phyloP scores from a whole-genome alignment of 1,140 invertebrate species.

The Onthophagus taurus region DNA sequence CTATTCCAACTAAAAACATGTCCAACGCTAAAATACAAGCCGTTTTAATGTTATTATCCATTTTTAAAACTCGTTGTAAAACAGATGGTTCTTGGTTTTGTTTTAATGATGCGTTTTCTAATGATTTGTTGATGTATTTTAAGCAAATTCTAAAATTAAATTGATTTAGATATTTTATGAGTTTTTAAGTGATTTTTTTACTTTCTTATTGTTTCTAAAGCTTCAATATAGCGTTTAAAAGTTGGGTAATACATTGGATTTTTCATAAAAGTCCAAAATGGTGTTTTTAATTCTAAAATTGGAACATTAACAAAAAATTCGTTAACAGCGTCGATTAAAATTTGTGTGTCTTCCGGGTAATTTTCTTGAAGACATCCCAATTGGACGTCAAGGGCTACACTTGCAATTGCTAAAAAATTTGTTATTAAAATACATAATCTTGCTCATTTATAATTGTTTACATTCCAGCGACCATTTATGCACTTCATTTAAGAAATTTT shows the following conservation, averaged over 20 bases:
- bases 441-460: slow-evolving; percentile 39
- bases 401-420: slow-evolving; percentile 59
- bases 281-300: slow-evolving; percentile 70
- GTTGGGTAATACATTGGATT: slow-evolving; percentile 65
- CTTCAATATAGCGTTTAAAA: slow-evolving; percentile 69
- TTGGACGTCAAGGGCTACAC: slow-evolving; percentile 72
- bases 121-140: slow-evolving; percentile 63
- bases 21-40: slow-evolving; percentile 76
- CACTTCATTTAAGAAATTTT: slow-evolving; percentile 64
- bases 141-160: slow-evolving; percentile 55
- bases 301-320: slow-evolving; percentile 73
- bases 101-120: slow-evolving; percentile 53
- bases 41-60: slow-evolving; percentile 67
- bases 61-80: slow-evolving; percentile 62
- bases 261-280: slow-evolving; percentile 72
- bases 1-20: slow-evolving; percentile 81
- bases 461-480: slow-evolving; percentile 72
- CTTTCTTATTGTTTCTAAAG: slow-evolving; percentile 80
- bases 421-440: slow-evolving; percentile 5
- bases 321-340: slow-evolving; percentile 76
- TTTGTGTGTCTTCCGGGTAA: slow-evolving; percentile 63
- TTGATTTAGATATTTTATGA: background rate
- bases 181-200: slow-evolving; percentile 47
- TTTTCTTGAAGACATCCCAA: slow-evolving; percentile 74
- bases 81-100: slow-evolving; percentile 55